Percentiles rank a stretch among this genome's conserved stretches.
phyloP scores from a whole-genome alignment of 2,113 vertebrate species.

The Erinaceus europaeus region DNA sequence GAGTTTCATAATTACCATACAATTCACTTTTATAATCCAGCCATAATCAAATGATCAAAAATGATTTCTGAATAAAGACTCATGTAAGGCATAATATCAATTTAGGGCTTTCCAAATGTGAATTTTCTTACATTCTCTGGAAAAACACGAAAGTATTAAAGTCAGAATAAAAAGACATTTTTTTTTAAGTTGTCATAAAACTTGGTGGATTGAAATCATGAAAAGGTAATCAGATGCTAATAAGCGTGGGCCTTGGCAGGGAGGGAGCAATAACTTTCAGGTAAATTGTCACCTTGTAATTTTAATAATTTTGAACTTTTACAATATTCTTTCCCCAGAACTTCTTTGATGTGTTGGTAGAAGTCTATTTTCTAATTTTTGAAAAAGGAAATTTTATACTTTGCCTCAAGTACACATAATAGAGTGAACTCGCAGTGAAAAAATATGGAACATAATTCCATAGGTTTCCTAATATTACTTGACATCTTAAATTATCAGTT shows the following conservation, averaged over 20 bases:
- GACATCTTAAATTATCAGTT: background rate
- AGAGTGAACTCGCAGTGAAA: background rate
- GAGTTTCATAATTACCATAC: constrained; percentile 3
- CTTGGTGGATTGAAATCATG: background rate
- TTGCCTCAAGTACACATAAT: background rate
- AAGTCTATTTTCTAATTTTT: constrained; percentile 19
- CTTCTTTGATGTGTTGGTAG: background rate
- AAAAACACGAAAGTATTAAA: constrained; percentile 7
- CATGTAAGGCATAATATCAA: background rate
- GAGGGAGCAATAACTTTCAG: background rate
- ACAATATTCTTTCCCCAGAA: background rate
- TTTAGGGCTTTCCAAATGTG: background rate
- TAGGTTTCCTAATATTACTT: background rate
- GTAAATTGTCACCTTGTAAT: background rate
- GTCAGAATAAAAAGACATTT: background rate
- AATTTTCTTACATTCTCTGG: background rate
- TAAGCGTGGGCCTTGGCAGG: background rate
- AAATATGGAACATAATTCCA: background rate
- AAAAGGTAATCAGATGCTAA: background rate
- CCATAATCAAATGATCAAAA: constrained; percentile 35
- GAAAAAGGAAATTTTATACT: background rate
- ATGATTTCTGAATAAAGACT: constrained; percentile 8
- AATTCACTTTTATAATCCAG: background rate
- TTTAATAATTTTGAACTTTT: background rate
- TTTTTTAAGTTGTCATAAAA: background rate